A percentile compares a stretch with the other conserved stretches of the same genome.
Evolutionary conservation across 2,888 invertebrate species (phyloP).

Genomic region (Escarpia spicata): DNA sequence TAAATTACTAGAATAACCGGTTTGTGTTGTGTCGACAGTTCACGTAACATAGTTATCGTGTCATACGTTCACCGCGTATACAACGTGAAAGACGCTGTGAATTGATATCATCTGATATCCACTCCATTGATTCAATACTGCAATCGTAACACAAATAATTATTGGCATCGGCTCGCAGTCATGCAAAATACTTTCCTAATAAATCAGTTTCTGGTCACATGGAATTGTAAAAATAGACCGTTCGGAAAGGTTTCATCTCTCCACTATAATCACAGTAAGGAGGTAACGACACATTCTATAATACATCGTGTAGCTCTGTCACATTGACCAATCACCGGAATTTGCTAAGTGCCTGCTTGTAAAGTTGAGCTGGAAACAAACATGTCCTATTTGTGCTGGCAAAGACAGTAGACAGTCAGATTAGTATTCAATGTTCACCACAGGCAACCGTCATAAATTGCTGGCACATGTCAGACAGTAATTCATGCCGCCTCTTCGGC

Average conservation of each 20-base stretch:
- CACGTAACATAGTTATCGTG: background rate
- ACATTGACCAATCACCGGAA: background rate
- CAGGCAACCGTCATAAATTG: background rate
- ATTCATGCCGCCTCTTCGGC: background rate
- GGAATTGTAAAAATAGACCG: slow-evolving; percentile 1
- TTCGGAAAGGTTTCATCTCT: background rate
- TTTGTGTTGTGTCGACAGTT: background rate
- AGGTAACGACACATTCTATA: background rate
- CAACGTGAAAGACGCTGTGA: background rate
- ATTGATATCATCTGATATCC: background rate
- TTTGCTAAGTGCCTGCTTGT: background rate
- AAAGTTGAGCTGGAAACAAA: background rate
- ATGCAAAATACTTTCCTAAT: background rate
- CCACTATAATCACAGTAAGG: background rate
- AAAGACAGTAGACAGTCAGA: background rate
- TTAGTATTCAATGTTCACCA: background rate
- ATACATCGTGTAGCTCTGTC: background rate
- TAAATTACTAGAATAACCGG: no score
- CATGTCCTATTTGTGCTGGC: no score
- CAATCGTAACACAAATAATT: background rate
- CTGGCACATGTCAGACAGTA: background rate
- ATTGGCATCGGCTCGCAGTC: background rate
- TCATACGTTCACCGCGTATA: background rate
- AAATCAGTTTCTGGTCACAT: background rate
- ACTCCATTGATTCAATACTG: background rate